Conservation (phyloP, 2,797 vertebrate genomes). For the Galago senegalensis region DNA sequence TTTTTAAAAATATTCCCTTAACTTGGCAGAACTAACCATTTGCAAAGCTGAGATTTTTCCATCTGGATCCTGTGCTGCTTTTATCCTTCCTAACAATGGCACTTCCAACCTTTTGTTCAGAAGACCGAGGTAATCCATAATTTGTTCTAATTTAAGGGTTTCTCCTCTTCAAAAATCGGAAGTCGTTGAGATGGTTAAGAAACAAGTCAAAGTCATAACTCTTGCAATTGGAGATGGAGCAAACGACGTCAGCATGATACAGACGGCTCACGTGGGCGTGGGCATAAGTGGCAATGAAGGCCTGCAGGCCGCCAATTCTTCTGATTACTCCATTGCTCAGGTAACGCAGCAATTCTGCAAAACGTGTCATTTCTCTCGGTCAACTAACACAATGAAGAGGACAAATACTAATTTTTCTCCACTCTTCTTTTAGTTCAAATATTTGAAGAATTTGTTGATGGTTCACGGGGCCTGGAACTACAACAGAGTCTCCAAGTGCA, state of each 20-base stretch:
- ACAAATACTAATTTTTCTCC: conserved; percentile 16
- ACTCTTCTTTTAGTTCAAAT: conserved; percentile 92
- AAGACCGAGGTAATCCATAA: neutral
- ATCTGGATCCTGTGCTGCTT: neutral
- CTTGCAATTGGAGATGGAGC: conserved; percentile 98
- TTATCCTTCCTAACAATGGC: neutral
- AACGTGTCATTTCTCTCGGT: neutral
- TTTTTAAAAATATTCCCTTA: neutral
- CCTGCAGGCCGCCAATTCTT: conserved; percentile 98
- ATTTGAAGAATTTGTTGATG: conserved; percentile 95
- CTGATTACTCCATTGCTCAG: conserved; percentile 99
- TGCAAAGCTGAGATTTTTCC: neutral
- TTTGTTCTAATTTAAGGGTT: conserved; percentile 90
- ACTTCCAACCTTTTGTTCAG: neutral
- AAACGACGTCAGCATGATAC: conserved; percentile 99
- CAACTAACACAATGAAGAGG: accelerated
- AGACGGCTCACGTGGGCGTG: conserved; percentile 97
- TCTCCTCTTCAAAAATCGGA: conserved; percentile 99
- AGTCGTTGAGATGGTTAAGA: conserved; percentile 99
- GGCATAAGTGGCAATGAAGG: conserved; percentile 99
- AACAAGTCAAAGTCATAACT: conserved; percentile 98
- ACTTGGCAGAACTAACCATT: neutral
- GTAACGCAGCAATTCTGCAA: conserved; percentile 85
- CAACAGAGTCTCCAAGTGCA: conserved; percentile 96
- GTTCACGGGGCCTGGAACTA: conserved; percentile 98